phyloP scores from a whole-genome alignment of 2,113 vertebrate species.

The Cinclus mexicanus region DNA sequence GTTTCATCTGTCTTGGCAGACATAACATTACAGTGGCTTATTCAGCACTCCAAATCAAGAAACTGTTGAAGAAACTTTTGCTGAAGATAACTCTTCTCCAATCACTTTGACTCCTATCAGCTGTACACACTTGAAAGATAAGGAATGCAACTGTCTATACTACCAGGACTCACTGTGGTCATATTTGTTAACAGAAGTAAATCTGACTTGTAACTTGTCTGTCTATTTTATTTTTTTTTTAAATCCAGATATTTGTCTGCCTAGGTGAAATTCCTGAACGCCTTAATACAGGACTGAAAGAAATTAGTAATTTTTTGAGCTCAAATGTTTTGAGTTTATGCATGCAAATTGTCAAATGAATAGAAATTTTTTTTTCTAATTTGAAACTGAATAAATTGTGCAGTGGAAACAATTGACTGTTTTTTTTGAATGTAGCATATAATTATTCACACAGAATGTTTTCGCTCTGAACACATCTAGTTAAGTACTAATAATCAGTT shows the following conservation, averaged over 20 bases:
- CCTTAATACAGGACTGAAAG: constrained; percentile 38
- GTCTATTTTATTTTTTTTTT: background rate
- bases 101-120: constrained; percentile 23
- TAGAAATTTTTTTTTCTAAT: constrained; percentile 52
- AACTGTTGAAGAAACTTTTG: constrained; percentile 63
- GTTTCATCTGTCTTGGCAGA: constrained; percentile 53
- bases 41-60: constrained; percentile 87
- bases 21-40: constrained; percentile 86
- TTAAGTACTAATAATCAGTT: background rate
- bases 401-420: constrained; percentile 16
- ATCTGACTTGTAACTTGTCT: constrained; percentile 39
- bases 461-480: background rate
- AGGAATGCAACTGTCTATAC: constrained; percentile 5
- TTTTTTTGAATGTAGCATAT: background rate
- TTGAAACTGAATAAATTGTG: constrained; percentile 55
- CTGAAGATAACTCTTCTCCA: constrained; percentile 34
- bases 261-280: constrained; percentile 25
- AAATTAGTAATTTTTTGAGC: background rate
- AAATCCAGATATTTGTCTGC: background rate
- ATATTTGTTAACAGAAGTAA: constrained; percentile 46
- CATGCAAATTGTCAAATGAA: constrained; percentile 54
- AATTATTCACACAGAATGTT: background rate
- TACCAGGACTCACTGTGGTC: constrained; percentile 40
- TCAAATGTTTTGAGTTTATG: constrained; percentile 41
- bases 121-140: constrained; percentile 20